Evolutionary conservation across 2,888 invertebrate genomes (phyloP).

Genomic region (Agriopis marginaria): DNA sequence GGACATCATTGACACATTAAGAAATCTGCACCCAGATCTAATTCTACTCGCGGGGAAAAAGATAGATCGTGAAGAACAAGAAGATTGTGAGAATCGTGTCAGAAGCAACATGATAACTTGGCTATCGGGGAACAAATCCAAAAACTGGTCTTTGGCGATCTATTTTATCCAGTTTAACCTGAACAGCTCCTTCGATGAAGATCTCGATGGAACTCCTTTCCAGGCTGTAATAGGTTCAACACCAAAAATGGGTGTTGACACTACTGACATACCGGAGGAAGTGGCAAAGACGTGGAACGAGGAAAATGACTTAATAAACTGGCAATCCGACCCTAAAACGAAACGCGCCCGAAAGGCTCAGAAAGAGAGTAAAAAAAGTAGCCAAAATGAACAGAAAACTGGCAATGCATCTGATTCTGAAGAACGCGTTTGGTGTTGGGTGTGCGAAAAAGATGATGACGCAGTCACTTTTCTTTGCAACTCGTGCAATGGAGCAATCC

Average conservation of each 20-base stretch:
- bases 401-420: background rate
- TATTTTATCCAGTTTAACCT: constrained; percentile 1
- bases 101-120: constrained; percentile 6
- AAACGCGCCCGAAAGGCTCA: background rate
- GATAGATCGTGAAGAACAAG: constrained; percentile 1
- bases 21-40: background rate
- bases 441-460: constrained; percentile 18
- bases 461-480: background rate
- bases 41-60: constrained; percentile 1
- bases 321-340: background rate
- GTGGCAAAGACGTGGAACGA: background rate
- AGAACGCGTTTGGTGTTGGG: constrained; percentile 18
- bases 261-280: background rate
- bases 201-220: constrained; percentile 9
- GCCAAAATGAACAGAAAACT: background rate
- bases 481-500: constrained; percentile 10
- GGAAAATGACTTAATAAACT: constrained; percentile 12
- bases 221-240: background rate
- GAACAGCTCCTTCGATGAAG: constrained; percentile 9
- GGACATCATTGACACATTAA: background rate
- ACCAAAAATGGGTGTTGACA: constrained; percentile 7
- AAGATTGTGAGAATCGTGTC: constrained; percentile 8
- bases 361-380: background rate
- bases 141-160: constrained; percentile 9
- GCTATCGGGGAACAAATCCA: constrained; percentile 3